Evolutionary conservation across 2,797 vertebrate species (phyloP).

Genomic region (Ara ararauna): DNA sequence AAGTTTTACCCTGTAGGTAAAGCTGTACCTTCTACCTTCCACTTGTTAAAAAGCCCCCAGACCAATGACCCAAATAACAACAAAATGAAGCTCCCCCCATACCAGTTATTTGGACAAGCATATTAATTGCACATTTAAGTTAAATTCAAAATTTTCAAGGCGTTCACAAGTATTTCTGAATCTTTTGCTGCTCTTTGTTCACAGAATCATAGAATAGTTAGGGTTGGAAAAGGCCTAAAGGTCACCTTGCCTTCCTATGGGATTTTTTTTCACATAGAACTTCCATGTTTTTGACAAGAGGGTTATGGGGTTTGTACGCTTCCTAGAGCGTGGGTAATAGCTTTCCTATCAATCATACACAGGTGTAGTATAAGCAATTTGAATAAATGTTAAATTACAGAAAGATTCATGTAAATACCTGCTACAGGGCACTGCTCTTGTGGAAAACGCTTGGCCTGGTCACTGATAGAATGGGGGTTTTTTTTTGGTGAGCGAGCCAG

Average conservation of each 20-base stretch:
- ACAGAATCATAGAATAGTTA: not conserved
- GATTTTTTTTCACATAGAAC: not conserved
- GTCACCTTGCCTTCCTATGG: not conserved
- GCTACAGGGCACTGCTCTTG: not conserved
- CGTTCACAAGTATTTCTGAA: not conserved
- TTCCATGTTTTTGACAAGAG: rapidly evolving
- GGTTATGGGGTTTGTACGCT: not conserved
- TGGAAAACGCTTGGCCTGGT: not conserved
- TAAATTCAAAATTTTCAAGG: not conserved
- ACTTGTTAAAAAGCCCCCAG: not conserved
- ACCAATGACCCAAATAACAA: not conserved
- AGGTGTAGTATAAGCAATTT: not conserved
- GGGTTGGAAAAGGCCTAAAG: not conserved
- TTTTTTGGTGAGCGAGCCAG: not conserved
- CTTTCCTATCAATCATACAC: not conserved
- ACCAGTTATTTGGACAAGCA: not conserved
- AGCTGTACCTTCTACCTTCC: not conserved
- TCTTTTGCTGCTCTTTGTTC: not conserved
- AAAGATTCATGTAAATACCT: not conserved
- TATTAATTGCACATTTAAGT: not conserved
- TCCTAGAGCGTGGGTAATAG: not conserved
- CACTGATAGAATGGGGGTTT: not conserved
- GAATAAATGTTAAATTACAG: not conserved
- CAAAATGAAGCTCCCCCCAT: rapidly evolving
- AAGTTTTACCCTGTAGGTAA: not conserved